Evolutionary conservation across 2,888 invertebrate genomes (phyloP), one percentile per base, ranked within the genome.

Genomic region (Megastigmus dorsalis): DNA sequence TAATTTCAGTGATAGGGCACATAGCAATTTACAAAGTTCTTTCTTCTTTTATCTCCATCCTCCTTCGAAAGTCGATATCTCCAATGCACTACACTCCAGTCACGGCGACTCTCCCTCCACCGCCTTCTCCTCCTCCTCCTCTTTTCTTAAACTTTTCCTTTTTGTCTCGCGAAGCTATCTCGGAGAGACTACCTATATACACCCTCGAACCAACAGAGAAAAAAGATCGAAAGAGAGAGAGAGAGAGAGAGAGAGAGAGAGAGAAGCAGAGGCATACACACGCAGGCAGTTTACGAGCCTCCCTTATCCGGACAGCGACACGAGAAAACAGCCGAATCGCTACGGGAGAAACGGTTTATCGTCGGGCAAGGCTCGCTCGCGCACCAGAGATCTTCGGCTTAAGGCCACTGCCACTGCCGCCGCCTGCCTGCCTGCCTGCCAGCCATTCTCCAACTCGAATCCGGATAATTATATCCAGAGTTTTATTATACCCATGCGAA

Each of bases 381-480:
- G 71, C 70, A 23, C 66, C 13, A 60, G 41, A 68, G 50, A 68
- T 68, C 59, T 54, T 4, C 43, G 67, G 71, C 75, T 75, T 75
- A 71, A 63, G 50, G 57, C 63, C 43, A 30, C 13, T 7, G 28
- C 23, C 15, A 20, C n/a, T n/a, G n/a, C n/a, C n/a, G n/a, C n/a
- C n/a, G n/a, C n/a, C n/a, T n/a, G n/a, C n/a, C n/a, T n/a, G n/a
- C n/a, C n/a, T n/a, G 55, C 59, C 50, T n/a, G 55, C 43, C 7
- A 3, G 57, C 43, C 65, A 43, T 66, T 66, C 72, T 72, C 57
- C 15, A 45, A 45, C 66, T 71, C 55, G 50, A 62, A 71, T 75
- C 75, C 71, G 75, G 82, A 83, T 84, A 84, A 85, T 85, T 85
- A 85, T 82, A 80, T 84, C 79, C 81, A 79, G 75, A 81, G 80